Evolutionary conservation across 2,888 invertebrate species (phyloP), one percentile per base, ranked within the genome.

Genomic region (Sminthurinus aureus): DNA sequence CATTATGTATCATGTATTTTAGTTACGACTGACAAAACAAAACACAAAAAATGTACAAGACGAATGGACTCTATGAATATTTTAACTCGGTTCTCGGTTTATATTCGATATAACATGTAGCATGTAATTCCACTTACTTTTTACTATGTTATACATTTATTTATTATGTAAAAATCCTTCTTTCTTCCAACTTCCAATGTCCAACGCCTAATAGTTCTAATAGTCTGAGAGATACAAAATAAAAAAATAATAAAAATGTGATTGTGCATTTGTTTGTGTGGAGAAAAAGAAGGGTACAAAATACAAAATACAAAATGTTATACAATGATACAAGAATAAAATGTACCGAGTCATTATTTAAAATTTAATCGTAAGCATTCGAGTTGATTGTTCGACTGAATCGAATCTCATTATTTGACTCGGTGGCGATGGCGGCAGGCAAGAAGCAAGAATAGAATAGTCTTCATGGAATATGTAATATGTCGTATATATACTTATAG

Each of bases 301-400:
- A 66, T 66, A 15, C 20, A 66, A 66, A 6, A 66, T 20, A n/a
- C 15, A n/a, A 67, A n/a, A 20, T n/a, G n/a, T 0, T 18, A 64
- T 64, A 64, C n/a, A 67, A 67, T 20, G 67, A 67, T 20, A 67
- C 9, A 26, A 71, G 26, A 26, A 26, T 9, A 71, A 71, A 71
- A 24, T 24, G 24, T 24, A 71, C 22, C 71, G 71, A 71, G 71
- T 71, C 71, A 71, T 71, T 71, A 71, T 71, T 71, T 71, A 71
- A 71, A 71, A 71, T 22, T 71, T 71, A 71, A 71, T 71, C 71
- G 71, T 71, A 71, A 71, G 71, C 26, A 24, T 75, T 51, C 12
- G 24, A 75, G 24, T 26, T 22, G 26, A 24, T 73, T 38, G 73
- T 73, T 73, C 50, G 26, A 22, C 38, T 38, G 38, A 38, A 73